A percentile compares a stretch with the other conserved stretches of the same genome.
phyloP scores from a whole-genome alignment of 2,888 invertebrate genomes.

The Scaptomyza flava region DNA sequence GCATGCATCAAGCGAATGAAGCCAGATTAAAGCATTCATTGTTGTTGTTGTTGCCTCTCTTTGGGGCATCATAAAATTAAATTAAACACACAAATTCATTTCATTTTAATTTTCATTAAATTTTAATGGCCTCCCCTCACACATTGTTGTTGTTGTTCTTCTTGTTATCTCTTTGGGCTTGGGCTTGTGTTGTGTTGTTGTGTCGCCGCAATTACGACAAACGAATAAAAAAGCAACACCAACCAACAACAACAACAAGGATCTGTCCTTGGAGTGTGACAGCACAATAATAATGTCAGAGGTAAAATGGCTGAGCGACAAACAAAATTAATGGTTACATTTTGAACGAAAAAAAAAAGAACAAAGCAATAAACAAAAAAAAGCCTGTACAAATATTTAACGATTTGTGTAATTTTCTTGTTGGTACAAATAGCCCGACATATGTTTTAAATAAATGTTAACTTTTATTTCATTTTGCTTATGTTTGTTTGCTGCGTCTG shows the following conservation, averaged over 20 bases:
- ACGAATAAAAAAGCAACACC: slow-evolving; percentile 61
- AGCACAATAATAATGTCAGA: slow-evolving; percentile 77
- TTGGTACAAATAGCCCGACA: slow-evolving; percentile 75
- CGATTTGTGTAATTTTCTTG: slow-evolving; percentile 80
- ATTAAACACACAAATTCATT: slow-evolving; percentile 77
- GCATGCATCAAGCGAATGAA: slow-evolving; percentile 57
- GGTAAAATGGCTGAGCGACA: slow-evolving; percentile 71
- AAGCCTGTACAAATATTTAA: slow-evolving; percentile 71
- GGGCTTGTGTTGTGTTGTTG: slow-evolving; percentile 9
- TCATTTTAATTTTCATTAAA: slow-evolving; percentile 80
- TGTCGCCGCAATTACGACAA: slow-evolving; percentile 75
- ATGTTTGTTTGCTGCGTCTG: slow-evolving; percentile 44
- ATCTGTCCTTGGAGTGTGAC: slow-evolving; percentile 11
- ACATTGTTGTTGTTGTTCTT: slow-evolving; percentile 47
- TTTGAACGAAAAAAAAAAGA: slow-evolving; percentile 35
- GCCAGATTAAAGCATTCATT: slow-evolving; percentile 36
- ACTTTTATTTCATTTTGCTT: slow-evolving; percentile 70
- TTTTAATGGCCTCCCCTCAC: slow-evolving; percentile 59
- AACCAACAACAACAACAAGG: slow-evolving; percentile 21
- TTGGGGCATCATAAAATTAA: slow-evolving; percentile 78
- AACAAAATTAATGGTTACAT: slow-evolving; percentile 65
- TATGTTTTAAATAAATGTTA: slow-evolving; percentile 70
- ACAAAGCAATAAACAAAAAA: not conserved
- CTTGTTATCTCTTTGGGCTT: slow-evolving; percentile 36
- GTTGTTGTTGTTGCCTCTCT: slow-evolving; percentile 40